Base-by-base conservation (phyloP, 1,140 invertebrate genomes). In the Neuroterus valhalla region DNA sequence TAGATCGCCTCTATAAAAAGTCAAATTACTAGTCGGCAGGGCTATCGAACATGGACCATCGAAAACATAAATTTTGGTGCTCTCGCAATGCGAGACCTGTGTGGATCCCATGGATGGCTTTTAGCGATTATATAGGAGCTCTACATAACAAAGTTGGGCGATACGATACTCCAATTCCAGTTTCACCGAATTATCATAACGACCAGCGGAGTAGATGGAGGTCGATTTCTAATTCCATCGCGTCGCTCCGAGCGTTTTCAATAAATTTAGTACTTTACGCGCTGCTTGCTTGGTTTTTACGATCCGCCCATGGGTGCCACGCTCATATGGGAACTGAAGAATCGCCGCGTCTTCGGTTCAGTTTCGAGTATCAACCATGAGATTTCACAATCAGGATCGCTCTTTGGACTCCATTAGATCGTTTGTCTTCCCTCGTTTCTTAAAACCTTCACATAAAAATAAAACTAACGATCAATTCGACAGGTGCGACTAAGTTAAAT, bases 181-280 rank as follows among this genome's bases (percentile, higher is more conserved):
- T 82, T 84, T 84, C 79, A 84, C 66, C 78, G 79, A 85, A 85
- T 85, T 85, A 84, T 82, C 84, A 85, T 85, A 85, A 85, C 74
- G 74, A 74, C 74, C 77, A 74, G 70, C 45, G 66, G 52, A 75
- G 50, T 71, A 83, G 79, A 85, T 84, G 76, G 82, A 85, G 84
- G 84, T 85, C 83, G 83, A 85, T 85, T 85, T 85, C 83, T 85
- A 85, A 85, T 85, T 85, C 82, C 72, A 71, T 70, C 75, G 72
- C 75, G 66, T 67, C 68, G 70, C 48, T 48, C 71, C 72, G 45
- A 45, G 68, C 67, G 81, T 84, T 77, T 38, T 82, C 76, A 79
- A 85, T 85, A 85, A 85, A 85, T 84, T 83, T 68, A 68, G 44
- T 23, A 69, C 76, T 85, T 85, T 85, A 85, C 79, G 83, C 76